Conservation (phyloP, 2,888 invertebrate genomes). For the Chalcis sispes region DNA sequence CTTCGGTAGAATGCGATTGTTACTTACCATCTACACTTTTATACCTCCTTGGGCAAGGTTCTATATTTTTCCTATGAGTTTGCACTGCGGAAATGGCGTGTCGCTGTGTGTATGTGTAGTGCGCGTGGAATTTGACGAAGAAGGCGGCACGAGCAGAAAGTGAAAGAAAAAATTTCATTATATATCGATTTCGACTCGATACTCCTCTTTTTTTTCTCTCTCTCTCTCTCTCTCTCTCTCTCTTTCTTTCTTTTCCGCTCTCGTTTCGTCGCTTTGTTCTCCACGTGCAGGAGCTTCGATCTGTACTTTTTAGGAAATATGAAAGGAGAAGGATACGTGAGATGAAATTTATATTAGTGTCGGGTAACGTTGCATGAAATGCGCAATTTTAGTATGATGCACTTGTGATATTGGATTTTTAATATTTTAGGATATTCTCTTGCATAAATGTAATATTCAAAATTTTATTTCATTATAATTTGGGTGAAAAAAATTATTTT, state of each 20-base stretch:
- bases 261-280: not conserved
- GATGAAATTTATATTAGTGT: not conserved
- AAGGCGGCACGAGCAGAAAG: slow-evolving; percentile 40
- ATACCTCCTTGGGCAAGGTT: too few relatives aligned
- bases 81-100: not conserved
- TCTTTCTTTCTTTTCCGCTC: not conserved
- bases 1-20: slow-evolving; percentile 46
- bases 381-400: not conserved
- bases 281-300: not conserved
- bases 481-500: too few relatives aligned
- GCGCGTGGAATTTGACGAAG: slow-evolving; percentile 31
- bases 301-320: not conserved
- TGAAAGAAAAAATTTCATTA: slow-evolving; percentile 53
- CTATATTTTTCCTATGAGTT: slow-evolving; percentile 23
- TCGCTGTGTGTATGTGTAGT: not conserved
- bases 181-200: slow-evolving; percentile 31
- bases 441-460: too few relatives aligned
- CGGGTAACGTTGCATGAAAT: not conserved
- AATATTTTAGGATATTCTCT: not conserved
- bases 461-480: too few relatives aligned
- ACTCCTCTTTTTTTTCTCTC: too few relatives aligned
- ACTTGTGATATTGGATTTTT: not conserved
- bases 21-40: not conserved
- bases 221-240: too few relatives aligned
- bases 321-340: not conserved